Evolutionary conservation across 2,888 invertebrate species (phyloP).

Genomic region (Temnothorax unifasciatus): DNA sequence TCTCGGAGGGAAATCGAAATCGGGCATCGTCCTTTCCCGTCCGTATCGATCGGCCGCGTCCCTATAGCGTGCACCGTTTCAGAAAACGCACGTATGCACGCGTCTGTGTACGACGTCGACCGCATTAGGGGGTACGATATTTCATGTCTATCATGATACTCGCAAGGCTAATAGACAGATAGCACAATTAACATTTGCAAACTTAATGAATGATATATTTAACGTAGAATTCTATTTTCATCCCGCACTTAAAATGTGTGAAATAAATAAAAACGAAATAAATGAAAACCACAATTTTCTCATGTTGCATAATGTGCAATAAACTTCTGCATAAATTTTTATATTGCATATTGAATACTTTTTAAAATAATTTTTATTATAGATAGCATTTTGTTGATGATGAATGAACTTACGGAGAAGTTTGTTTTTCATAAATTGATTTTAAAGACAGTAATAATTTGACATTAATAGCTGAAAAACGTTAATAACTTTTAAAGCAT

Average conservation of each 20-base stretch:
- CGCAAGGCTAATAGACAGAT: conserved; percentile 15
- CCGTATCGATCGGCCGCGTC: conserved; percentile 43
- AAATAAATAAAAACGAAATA: neutral
- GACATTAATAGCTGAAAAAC: neutral
- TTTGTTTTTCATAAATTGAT: neutral
- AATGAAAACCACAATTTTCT: neutral
- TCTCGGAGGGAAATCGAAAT: conserved; percentile 55
- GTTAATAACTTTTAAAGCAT: neutral
- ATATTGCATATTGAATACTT: neutral
- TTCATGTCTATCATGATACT: neutral
- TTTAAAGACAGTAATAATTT: neutral
- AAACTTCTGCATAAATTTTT: neutral
- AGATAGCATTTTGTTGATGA: neutral
- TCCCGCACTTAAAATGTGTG: neutral
- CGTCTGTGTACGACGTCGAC: neutral
- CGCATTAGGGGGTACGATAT: neutral
- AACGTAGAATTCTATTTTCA: neutral
- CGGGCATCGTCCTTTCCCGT: conserved; percentile 54
- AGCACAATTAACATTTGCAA: conserved; percentile 16
- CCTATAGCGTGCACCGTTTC: conserved; percentile 41
- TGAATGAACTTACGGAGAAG: neutral
- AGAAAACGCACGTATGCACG: conserved; percentile 27
- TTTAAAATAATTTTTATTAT: neutral
- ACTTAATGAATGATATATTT: neutral
- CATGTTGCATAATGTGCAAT: neutral